Evolutionary conservation across 2,888 invertebrate species (phyloP), one percentile per base, ranked within the genome.

Genomic region (Eupithecia exiguata): DNA sequence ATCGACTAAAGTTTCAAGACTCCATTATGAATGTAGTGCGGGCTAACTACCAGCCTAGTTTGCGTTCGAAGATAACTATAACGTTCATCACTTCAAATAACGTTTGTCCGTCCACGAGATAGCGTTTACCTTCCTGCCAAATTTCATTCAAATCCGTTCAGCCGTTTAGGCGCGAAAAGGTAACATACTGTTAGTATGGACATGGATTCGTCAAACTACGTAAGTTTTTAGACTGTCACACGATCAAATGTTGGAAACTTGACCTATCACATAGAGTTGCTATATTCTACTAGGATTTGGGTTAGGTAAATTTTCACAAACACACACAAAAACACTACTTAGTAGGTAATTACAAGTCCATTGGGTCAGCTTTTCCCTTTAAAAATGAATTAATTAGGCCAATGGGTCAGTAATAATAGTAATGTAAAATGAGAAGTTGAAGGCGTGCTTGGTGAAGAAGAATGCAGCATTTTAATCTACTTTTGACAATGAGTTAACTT

Each of bases 401-500:
- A 6, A n/a, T 21, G n/a, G n/a, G n/a, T 21, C 53, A 53, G 21
- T 21, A 25, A 25, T 25, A 58, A 25, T 21, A 58, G 0, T 25
- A 12, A 21, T 12, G 25, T 25, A 5, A 25, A 25, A 12, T 58
- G 25, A 25, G 12, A 58, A 58, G 21, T 25, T 53, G 25, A 14
- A 5, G 25, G 5, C n/a, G 10, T 53, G 53, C 21, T 53, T 53
- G n/a, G 53, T 14, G 14, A 58, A 58, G 12, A 14, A 5, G 5
- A 12, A 21, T 58, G 14, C 58, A 35, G 35, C 65, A 21, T 43
- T 65, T 36, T 16, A 40, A 9, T 66, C 9, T 40, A 53, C 25
- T 12, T 66, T 38, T 21, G 10, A 66, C 53, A 68, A 68, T 53
- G 36, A 25, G 38, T 66, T 66, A 36, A 49, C 12, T 49, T 30